These are phyloP conservation scores for Drosophila nigritarsus DNA, from an alignment of 2,888 invertebrate genomes.

Conservation along the genomic window DNA sequence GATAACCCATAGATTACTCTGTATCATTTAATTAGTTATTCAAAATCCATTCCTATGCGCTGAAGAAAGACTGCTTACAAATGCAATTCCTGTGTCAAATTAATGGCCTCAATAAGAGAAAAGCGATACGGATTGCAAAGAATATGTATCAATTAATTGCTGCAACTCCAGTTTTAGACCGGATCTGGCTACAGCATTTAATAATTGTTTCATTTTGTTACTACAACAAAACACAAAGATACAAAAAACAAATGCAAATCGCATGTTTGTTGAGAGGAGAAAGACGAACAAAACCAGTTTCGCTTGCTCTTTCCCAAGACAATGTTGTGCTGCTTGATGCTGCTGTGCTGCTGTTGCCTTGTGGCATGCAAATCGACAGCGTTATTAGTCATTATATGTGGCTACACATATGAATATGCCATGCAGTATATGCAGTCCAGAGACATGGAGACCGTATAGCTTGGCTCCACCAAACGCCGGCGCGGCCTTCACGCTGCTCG, in stretches of 20 bases:
- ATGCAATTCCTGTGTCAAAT: conserved; percentile 6
- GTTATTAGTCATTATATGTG: conserved; percentile 61
- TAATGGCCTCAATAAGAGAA: conserved; percentile 5
- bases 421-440: conserved; percentile 10
- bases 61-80: conserved; percentile 7
- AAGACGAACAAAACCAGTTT: conserved; percentile 45
- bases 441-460: conserved; percentile 1
- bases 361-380: conserved; percentile 57
- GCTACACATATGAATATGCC: conserved; percentile 30
- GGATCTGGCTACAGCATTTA: conserved; percentile 32
- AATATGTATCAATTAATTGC: conserved; percentile 23
- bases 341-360: conserved; percentile 35
- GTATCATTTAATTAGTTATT: background rate
- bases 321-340: conserved; percentile 18
- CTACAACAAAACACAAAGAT: conserved; percentile 1
- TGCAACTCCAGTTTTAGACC: conserved; percentile 25
- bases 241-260: conserved; percentile 8
- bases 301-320: conserved; percentile 39
- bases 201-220: conserved; percentile 43
- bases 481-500: conserved; percentile 57
- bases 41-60: background rate
- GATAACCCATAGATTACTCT: background rate
- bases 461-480: conserved; percentile 9
- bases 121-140: conserved; percentile 16
- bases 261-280: conserved; percentile 1